Evolutionary conservation across 1,140 invertebrate genomes (phyloP).

Genomic region (Dreissena rostriformis): DNA sequence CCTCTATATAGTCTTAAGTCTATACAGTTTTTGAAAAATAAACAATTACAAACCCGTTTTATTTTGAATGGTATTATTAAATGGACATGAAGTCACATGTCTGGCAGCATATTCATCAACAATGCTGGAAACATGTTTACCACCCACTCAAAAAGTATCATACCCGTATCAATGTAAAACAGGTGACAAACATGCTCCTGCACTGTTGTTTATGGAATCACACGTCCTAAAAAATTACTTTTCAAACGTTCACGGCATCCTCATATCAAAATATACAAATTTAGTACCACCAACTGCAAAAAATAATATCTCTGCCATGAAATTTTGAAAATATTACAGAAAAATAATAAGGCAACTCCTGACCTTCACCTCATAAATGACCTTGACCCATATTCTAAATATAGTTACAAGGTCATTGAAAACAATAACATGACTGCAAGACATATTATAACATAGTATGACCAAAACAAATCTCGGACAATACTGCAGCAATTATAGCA

Average conservation of each 20-base stretch:
- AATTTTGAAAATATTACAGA: slow-evolving; percentile 45
- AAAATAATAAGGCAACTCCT: slow-evolving; percentile 33
- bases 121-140: no score
- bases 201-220: neutral
- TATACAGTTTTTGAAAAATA: no score
- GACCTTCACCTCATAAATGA: neutral
- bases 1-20: no score
- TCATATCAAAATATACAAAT: slow-evolving; percentile 5
- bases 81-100: no score
- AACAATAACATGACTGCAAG: neutral
- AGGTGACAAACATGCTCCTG: neutral
- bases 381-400: slow-evolving; percentile 5
- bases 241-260: slow-evolving; percentile 35
- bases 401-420: neutral
- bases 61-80: no score
- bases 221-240: neutral
- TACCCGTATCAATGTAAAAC: no score
- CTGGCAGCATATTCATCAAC: no score
- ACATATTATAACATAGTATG: neutral
- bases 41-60: no score
- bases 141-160: no score
- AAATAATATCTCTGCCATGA: slow-evolving; percentile 42
- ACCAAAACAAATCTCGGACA: neutral
- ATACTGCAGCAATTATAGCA: neutral
- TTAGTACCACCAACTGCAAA: slow-evolving; percentile 36